Evolutionary conservation across 1,140 invertebrate genomes (phyloP), one percentile per base, ranked within the genome.

Genomic region (Drosophila oshimai): DNA sequence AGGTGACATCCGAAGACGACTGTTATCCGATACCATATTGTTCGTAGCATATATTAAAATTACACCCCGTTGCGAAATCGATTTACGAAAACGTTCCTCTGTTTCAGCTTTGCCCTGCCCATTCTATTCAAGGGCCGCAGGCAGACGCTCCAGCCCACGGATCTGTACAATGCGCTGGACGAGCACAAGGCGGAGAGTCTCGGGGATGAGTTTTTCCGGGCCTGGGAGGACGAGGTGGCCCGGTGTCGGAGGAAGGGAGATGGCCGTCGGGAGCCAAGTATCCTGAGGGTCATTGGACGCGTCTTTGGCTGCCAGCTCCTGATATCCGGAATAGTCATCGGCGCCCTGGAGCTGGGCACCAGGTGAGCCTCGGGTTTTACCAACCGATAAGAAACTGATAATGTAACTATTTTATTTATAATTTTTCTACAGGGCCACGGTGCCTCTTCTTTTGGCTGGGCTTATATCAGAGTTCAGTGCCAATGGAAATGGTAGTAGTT

Each of bases 81-180:
- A 61, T 53, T 61, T 61, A 61, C 33, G 34, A 31, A 44, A 20
- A 34, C 3, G 0, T 17, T 64, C 54, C 45, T 50, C 3, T 29
- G 17, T 87, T 69, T n/a, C 29, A 92, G 92, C 46, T 92, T 91
- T 70, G 91, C 91, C 2, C 61, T 92, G 12, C 92, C 92, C 39
- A 92, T 92, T 34, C 92, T 93, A 47, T 90, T 91, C 36, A 90
- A 91, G 64, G 93, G 93, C 3, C 90, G 90, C 17, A 92, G 91
- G 55, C 90, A 91, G 26, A 92, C 93, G 33, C 74, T 94, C 12
- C 91, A 93, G 73, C 89, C 92, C 18, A 74, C 79, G 5, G 94
- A 94, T 89, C 84, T 94, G 0, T 93, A 92, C 60, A 88, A 92
- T 67, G 90, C 93, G 15, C 84, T 94, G 2, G 83, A 91, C n/a